A percentile compares a stretch with the other conserved stretches of the same genome.
Evolutionary conservation across 2,113 vertebrate species (phyloP).

Genomic region (Microtus ochrogaster): DNA sequence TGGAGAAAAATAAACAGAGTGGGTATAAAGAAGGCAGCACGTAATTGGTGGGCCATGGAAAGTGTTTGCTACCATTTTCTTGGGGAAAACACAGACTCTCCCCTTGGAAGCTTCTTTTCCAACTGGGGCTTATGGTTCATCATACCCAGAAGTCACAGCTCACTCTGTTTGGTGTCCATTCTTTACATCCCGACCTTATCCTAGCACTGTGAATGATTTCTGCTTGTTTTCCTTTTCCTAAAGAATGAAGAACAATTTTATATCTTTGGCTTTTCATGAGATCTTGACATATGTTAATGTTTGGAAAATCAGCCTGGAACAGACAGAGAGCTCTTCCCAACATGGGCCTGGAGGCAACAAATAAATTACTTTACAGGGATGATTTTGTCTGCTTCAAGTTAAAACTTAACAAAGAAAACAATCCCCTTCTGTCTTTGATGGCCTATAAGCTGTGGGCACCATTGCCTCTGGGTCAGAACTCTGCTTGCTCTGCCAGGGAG

Average conservation of each 20-base stretch:
- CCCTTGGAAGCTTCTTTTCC: rapidly evolving
- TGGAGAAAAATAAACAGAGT: not conserved
- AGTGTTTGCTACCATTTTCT: not conserved
- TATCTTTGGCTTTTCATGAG: constrained; percentile 48
- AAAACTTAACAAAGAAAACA: constrained; percentile 69
- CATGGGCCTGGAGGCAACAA: constrained; percentile 70
- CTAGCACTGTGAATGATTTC: not conserved
- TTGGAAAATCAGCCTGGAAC: constrained; percentile 68
- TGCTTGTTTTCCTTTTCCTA: not conserved
- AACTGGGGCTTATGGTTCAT: not conserved
- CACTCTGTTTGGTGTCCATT: rapidly evolving
- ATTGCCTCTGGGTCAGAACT: not conserved
- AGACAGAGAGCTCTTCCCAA: constrained; percentile 68
- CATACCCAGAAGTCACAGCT: rapidly evolving
- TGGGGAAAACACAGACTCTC: not conserved
- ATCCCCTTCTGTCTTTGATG: constrained; percentile 40
- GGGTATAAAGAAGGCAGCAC: not conserved
- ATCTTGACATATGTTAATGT: constrained; percentile 72
- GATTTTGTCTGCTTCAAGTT: constrained; percentile 62
- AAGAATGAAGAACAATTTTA: constrained; percentile 41
- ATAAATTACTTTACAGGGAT: constrained; percentile 74
- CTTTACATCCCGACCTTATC: not conserved
- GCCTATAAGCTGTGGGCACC: constrained; percentile 1
- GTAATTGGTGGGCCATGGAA: not conserved
- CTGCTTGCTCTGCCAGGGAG: not conserved